Evolutionary conservation across 2,888 invertebrate genomes (phyloP).

Genomic region (Idaea biselata): DNA sequence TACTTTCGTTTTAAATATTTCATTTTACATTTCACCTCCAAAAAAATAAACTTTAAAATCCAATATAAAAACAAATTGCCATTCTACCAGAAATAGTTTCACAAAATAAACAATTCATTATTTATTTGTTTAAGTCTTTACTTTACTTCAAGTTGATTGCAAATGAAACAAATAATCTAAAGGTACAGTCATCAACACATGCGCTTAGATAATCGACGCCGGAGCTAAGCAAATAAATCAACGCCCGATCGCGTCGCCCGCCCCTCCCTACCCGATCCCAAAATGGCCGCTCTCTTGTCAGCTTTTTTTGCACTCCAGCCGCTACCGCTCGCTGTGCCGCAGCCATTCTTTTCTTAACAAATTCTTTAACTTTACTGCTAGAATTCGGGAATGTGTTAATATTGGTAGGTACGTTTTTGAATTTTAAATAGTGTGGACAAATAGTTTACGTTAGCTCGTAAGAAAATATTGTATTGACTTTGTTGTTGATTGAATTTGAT

Average conservation of each 20-base stretch:
- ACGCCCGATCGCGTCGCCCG: slow-evolving; percentile 47
- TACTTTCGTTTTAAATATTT: no score
- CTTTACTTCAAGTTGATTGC: neutral
- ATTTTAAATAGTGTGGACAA: slow-evolving; percentile 25
- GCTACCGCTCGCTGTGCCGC: slow-evolving; percentile 62
- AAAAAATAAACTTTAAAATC: no score
- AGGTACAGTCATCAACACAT: slow-evolving; percentile 51
- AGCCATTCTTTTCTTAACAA: slow-evolving; percentile 36
- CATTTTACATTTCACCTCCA: no score
- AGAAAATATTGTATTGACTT: neutral
- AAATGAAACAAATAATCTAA: slow-evolving; percentile 6
- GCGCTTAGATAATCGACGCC: slow-evolving; percentile 42
- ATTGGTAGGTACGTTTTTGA: slow-evolving; percentile 29
- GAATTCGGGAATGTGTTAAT: slow-evolving; percentile 34
- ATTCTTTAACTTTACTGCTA: slow-evolving; percentile 25
- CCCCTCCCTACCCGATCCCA: slow-evolving; percentile 57
- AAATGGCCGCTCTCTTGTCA: slow-evolving; percentile 62
- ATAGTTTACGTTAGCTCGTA: slow-evolving; percentile 16
- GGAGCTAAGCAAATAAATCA: slow-evolving; percentile 64
- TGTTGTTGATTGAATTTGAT: neutral
- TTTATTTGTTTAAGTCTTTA: no score
- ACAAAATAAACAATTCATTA: no score
- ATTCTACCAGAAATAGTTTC: no score
- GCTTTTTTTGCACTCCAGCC: slow-evolving; percentile 57
- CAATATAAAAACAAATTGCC: no score